These are phyloP conservation scores for Lasioglossum vierecki DNA, from an alignment of 2,888 invertebrate genomes.

Conservation along the genomic window DNA sequence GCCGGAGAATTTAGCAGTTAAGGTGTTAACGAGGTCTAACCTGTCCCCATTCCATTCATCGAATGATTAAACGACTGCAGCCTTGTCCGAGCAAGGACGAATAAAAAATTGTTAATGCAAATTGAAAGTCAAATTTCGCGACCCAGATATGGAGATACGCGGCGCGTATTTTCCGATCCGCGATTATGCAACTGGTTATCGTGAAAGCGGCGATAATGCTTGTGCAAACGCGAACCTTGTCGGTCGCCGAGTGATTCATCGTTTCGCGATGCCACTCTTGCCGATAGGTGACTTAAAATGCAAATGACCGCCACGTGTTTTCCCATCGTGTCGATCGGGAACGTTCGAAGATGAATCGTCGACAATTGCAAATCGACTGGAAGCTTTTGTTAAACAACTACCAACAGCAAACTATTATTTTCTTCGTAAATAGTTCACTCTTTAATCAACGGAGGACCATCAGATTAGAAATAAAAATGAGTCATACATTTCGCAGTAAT, in stretches of 20 bases:
- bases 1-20: background rate
- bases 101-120: background rate
- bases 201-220: conserved; percentile 8
- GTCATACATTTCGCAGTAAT: too few relatives aligned
- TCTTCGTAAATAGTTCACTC: background rate
- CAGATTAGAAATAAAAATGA: too few relatives aligned
- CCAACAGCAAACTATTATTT: background rate
- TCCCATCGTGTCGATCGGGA: conserved; percentile 19
- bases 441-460: too few relatives aligned
- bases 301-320: conserved; percentile 29
- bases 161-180: conserved; percentile 16
- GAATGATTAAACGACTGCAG: background rate
- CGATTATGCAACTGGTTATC: conserved; percentile 45
- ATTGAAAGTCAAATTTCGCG: conserved; percentile 6
- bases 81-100: background rate
- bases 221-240: background rate
- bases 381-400: background rate
- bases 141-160: background rate
- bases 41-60: background rate
- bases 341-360: conserved; percentile 7
- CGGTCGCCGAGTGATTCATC: conserved; percentile 40
- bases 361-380: background rate
- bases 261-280: conserved; percentile 49
- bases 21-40: background rate
- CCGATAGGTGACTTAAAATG: conserved; percentile 35